Evolutionary conservation across 2,888 invertebrate species (phyloP).

Genomic region (Himalopsyche tibetana): DNA sequence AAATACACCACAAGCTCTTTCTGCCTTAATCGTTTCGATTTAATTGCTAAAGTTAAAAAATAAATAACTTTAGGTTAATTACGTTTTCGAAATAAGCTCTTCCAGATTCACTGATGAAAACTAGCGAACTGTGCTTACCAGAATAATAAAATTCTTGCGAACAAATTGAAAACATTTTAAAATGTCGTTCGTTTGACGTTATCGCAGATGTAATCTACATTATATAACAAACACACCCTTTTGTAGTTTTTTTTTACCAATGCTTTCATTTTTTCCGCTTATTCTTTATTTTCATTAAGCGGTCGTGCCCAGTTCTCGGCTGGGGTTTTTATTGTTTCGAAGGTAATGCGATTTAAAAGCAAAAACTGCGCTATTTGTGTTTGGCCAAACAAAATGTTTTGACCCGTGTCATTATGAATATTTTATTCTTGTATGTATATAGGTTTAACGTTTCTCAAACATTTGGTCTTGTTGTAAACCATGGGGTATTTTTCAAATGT

Average conservation of each 20-base stretch:
- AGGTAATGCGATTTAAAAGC: slow-evolving; percentile 14
- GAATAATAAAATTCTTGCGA: slow-evolving; percentile 5
- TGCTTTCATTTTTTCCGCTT: too few species aligned
- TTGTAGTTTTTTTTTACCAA: slow-evolving; percentile 11
- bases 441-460: not conserved
- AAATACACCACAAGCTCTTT: too few species aligned
- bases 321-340: not conserved
- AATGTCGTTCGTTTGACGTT: slow-evolving; percentile 21
- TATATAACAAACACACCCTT: slow-evolving; percentile 16
- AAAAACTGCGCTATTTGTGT: not conserved
- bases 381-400: not conserved
- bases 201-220: slow-evolving; percentile 23
- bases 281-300: not conserved
- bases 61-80: too few species aligned
- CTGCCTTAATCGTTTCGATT: too few species aligned
- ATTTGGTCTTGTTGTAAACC: not conserved
- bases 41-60: too few species aligned
- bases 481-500: not conserved
- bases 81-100: not conserved
- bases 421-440: not conserved
- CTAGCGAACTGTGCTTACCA: not conserved
- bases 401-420: slow-evolving; percentile 23
- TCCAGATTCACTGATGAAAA: not conserved
- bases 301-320: not conserved
- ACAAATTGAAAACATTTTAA: slow-evolving; percentile 26